Conservation (phyloP, 2,113 vertebrate genomes). For the Mohoua ochrocephala region DNA sequence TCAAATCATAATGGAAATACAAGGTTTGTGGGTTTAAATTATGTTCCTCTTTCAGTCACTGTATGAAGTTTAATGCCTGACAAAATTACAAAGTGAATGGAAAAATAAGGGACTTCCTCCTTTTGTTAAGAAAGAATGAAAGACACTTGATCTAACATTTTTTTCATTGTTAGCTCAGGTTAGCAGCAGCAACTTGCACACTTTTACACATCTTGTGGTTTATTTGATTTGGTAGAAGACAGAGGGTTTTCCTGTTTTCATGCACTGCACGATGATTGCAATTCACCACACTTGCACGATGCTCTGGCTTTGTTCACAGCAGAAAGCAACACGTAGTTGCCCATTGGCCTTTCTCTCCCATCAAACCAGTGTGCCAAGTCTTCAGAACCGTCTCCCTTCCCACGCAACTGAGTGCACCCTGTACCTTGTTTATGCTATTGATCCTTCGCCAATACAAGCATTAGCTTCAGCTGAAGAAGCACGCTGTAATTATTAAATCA, state of each 20-base stretch:
- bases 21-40: not conserved
- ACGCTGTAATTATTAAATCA: not conserved
- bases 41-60: not conserved
- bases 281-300: not conserved
- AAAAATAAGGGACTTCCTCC: not conserved
- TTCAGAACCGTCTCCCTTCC: not conserved
- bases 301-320: not conserved
- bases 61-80: not conserved
- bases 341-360: not conserved
- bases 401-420: not conserved
- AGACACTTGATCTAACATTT: not conserved
- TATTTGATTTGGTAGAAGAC: not conserved
- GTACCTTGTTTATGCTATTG: not conserved
- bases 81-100: not conserved
- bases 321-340: fast-evolving
- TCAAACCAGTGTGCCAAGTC: fast-evolving
- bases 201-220: not conserved
- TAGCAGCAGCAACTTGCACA: not conserved
- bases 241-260: not conserved
- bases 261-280: not conserved
- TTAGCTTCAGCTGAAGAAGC: not conserved
- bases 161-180: not conserved
- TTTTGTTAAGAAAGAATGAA: not conserved
- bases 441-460: not conserved
- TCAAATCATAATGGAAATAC: not conserved